Evolutionary conservation across 1,140 invertebrate genomes (phyloP), one percentile per base, ranked within the genome.

Genomic region (Coboldia fuscipes): DNA sequence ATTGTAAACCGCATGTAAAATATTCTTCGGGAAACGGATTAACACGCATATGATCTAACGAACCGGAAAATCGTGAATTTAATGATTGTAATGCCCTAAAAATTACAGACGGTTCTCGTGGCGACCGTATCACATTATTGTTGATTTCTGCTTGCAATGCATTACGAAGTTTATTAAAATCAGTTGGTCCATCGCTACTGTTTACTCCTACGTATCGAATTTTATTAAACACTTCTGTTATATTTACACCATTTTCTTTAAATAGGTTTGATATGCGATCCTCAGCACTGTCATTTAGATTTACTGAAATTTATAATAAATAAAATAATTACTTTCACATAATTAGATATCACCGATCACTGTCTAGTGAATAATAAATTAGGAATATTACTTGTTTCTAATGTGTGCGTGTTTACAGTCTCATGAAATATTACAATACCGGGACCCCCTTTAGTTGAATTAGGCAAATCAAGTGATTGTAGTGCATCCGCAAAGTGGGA

Each of bases 361-460:
- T n/a, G n/a, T n/a, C n/a, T n/a, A n/a, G n/a, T n/a, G n/a, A n/a
- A n/a, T n/a, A n/a, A n/a, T n/a, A n/a, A n/a, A n/a, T n/a, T n/a
- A n/a, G 23, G 4, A 12, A 10, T 43, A 42, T 37, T 40, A 50
- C 46, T 38, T 30, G 44, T 42, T 31, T 48, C 45, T 17, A 51
- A 37, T 3, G 47, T 45, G 33, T 45, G 47, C 10, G 79, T 84
- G 42, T 83, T 67, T 35, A 63, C 57, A 3, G 81, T 83, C 56
- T 85, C 81, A 50, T 88, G 80, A 57, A 83, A 80, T 38, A 86
- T 69, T 37, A 84, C 66, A 17, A 84, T 63, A 37, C 70, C 65
- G 19, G 81, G 80, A 7, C 79, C 79, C n/a, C 61, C 54, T 36
- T 62, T 65, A 2, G 63, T 42, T 4, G 61, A 47, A 29, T 48